A percentile compares a stretch with the other conserved stretches of the same genome.
Conservation (phyloP, 2,113 vertebrate genomes). For the Hyaena hyaena region DNA sequence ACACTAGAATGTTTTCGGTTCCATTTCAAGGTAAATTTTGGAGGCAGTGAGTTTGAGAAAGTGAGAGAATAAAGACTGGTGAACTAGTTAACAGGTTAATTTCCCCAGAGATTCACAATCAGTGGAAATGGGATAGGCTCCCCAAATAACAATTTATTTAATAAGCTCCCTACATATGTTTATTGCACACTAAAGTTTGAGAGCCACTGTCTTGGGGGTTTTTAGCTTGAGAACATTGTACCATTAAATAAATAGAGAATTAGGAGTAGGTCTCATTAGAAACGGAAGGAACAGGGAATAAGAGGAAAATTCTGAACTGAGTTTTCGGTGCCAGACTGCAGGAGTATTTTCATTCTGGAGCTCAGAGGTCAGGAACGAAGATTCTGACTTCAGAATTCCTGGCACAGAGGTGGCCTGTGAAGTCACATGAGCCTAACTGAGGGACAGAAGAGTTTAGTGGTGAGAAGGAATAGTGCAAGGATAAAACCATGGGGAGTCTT, state of each 20-base stretch:
- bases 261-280: neutral
- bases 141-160: neutral
- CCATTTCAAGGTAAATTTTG: neutral
- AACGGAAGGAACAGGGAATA: neutral
- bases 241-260: neutral
- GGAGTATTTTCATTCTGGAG: neutral
- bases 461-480: neutral
- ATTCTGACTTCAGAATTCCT: neutral
- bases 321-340: neutral
- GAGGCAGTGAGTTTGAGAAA: neutral
- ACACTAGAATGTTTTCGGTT: conserved; percentile 12
- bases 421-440: neutral
- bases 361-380: neutral
- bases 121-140: neutral
- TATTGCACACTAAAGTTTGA: neutral
- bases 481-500: neutral
- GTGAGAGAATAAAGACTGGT: neutral
- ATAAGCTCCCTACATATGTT: neutral
- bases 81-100: conserved; percentile 16
- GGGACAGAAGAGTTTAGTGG: neutral
- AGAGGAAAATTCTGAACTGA: neutral
- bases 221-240: neutral
- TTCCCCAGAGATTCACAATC: conserved; percentile 27
- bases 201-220: neutral
- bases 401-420: neutral